phyloP scores from a whole-genome alignment of 2,113 vertebrate genomes.

The Balaeniceps rex region DNA sequence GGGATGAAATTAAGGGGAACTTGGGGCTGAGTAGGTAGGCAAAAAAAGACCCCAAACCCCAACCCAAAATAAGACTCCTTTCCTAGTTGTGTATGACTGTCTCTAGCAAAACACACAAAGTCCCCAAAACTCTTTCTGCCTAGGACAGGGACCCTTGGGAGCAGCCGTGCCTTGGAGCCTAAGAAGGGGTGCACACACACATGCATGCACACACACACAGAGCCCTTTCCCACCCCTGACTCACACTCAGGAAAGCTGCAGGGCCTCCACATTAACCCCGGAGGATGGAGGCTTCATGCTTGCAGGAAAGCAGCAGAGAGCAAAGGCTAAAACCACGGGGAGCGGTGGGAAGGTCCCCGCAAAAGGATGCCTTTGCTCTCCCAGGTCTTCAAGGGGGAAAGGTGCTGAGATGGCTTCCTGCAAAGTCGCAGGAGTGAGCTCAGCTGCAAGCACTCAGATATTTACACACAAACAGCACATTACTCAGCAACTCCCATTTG shows the following conservation, averaged over 20 bases:
- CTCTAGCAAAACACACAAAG: background rate
- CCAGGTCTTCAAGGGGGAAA: background rate
- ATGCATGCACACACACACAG: fast-evolving
- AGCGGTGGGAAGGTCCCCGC: background rate
- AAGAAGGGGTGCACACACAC: background rate
- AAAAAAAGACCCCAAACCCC: background rate
- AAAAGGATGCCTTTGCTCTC: background rate
- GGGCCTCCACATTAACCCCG: background rate
- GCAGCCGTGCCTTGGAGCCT: fast-evolving
- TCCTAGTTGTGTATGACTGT: background rate
- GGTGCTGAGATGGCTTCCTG: slow-evolving; percentile 41
- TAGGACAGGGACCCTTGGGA: background rate
- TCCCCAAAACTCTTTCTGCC: background rate
- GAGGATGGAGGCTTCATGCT: background rate
- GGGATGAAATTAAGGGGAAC: background rate
- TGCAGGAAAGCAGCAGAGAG: background rate
- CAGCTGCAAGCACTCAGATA: slow-evolving; percentile 18
- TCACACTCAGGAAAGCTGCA: background rate
- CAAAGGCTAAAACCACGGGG: background rate
- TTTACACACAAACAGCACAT: slow-evolving; percentile 53
- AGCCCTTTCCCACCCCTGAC: background rate
- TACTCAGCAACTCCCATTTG: slow-evolving; percentile 46
- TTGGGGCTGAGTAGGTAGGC: background rate
- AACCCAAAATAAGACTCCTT: background rate
- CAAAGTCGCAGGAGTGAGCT: slow-evolving; percentile 38